Percentiles rank a stretch among this genome's conserved stretches.
phyloP scores from a whole-genome alignment of 2,113 vertebrate genomes.

The Pelecanoides urinatrix region DNA sequence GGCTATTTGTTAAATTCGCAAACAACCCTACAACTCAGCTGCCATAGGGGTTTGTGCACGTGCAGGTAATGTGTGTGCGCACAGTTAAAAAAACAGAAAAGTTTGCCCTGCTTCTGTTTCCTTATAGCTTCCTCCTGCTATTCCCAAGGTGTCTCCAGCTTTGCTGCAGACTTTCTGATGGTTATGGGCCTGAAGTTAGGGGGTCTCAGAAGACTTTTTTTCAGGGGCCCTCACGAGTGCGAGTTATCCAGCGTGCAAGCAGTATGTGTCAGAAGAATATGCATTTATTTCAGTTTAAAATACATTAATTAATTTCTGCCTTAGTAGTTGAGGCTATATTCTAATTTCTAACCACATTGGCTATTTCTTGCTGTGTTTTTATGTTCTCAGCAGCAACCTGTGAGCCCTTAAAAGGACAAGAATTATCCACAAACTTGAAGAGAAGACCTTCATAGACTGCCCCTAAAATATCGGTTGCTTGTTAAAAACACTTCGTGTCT shows the following conservation, averaged over 20 bases:
- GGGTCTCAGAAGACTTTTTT: not conserved
- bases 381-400: not conserved
- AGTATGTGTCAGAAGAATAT: not conserved
- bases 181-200: not conserved
- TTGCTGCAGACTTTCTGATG: not conserved
- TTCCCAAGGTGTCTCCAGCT: not conserved
- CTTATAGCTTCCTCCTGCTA: not conserved
- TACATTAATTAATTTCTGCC: not conserved
- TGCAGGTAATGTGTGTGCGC: accelerated
- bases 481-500: not conserved
- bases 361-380: not conserved
- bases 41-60: not conserved
- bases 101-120: not conserved
- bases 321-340: not conserved
- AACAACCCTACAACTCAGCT: not conserved
- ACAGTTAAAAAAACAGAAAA: not conserved
- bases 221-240: not conserved
- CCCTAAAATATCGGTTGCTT: not conserved
- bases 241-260: not conserved
- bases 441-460: not conserved
- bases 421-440: not conserved
- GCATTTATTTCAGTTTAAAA: not conserved
- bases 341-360: not conserved
- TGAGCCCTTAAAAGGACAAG: not conserved
- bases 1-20: not conserved